These are phyloP conservation scores for Cacatua alba DNA, from an alignment of 2,113 vertebrate genomes.

Conservation along the genomic window DNA sequence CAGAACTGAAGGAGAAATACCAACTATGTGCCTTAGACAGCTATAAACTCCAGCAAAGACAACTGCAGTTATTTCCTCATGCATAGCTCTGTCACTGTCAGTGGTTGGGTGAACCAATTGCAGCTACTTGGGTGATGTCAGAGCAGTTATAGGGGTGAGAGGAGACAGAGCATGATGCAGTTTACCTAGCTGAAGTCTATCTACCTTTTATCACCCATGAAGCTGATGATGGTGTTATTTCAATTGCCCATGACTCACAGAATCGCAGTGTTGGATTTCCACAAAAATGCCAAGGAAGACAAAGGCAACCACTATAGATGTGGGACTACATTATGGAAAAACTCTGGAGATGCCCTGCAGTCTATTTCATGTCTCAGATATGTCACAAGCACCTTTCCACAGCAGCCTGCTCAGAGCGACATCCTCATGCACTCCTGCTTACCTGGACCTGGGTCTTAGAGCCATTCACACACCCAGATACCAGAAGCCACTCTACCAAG, in stretches of 20 bases:
- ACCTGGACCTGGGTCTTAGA: background rate
- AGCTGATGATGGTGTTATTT: background rate
- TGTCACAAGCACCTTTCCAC: background rate
- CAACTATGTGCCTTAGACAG: background rate
- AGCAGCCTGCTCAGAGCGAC: background rate
- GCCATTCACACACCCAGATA: background rate
- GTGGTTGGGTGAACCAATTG: accelerated
- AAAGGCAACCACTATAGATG: background rate
- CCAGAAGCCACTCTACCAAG: background rate
- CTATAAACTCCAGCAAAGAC: background rate
- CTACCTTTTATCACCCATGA: background rate
- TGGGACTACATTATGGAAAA: background rate
- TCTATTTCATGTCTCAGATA: background rate
- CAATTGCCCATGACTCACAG: background rate
- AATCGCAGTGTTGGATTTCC: background rate
- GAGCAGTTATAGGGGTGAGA: background rate
- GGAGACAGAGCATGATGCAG: background rate
- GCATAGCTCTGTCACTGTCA: background rate
- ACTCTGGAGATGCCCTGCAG: background rate
- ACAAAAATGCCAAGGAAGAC: background rate
- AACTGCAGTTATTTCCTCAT: background rate
- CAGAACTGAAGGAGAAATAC: background rate
- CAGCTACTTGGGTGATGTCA: background rate
- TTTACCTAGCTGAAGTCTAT: background rate
- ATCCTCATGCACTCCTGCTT: background rate